A percentile compares a stretch with the other conserved stretches of the same genome.
phyloP scores from a whole-genome alignment of 2,888 invertebrate genomes.

The Volucella inanis region DNA sequence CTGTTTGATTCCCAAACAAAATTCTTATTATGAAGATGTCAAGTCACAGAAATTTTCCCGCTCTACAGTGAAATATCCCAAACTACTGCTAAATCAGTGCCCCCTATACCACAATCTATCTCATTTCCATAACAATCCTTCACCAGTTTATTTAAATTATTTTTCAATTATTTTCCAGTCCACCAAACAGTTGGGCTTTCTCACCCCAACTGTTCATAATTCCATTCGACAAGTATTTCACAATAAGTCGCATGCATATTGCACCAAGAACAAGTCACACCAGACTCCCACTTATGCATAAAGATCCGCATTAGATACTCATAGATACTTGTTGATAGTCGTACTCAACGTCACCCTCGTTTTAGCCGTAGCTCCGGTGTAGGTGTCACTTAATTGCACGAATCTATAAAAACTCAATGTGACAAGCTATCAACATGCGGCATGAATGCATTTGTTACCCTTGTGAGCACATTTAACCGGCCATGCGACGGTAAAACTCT shows the following conservation, averaged over 20 bases:
- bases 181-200: not conserved
- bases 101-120: too few relatives aligned
- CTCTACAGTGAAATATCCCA: too few relatives aligned
- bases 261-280: slow-evolving; percentile 51
- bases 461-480: not conserved
- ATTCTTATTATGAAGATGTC: too few relatives aligned
- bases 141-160: not conserved
- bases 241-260: slow-evolving; percentile 65
- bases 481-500: slow-evolving; percentile 40
- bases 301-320: slow-evolving; percentile 53
- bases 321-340: not conserved
- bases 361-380: slow-evolving; percentile 38
- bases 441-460: slow-evolving; percentile 57
- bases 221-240: slow-evolving; percentile 47
- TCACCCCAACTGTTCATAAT: slow-evolving; percentile 10
- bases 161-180: not conserved
- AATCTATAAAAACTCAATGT: slow-evolving; percentile 67
- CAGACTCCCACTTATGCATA: slow-evolving; percentile 61
- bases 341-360: slow-evolving; percentile 2
- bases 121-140: slow-evolving; percentile 23
- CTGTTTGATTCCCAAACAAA: too few relatives aligned
- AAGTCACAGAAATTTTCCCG: too few relatives aligned
- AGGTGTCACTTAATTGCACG: slow-evolving; percentile 74
- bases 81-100: too few relatives aligned
- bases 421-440: slow-evolving; percentile 70